Percentiles rank a stretch among this genome's conserved stretches.
Evolutionary conservation across 1,140 invertebrate species (phyloP).

Genomic region (Atta cephalotes): DNA sequence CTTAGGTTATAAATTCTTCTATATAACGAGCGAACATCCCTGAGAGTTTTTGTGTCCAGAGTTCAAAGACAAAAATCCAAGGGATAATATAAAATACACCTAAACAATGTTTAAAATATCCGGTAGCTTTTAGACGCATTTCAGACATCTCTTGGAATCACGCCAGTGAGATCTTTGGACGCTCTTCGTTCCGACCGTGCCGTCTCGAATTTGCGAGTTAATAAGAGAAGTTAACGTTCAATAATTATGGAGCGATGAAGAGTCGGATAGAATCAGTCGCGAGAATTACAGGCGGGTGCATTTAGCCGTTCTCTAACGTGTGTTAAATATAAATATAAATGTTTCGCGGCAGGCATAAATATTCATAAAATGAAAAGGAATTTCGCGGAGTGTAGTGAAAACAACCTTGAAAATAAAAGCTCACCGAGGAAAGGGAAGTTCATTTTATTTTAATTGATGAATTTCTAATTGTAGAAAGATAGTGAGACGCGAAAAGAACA

Average conservation of each 20-base stretch:
- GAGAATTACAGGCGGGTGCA: background rate
- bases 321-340: background rate
- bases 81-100: constrained; percentile 12
- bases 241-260: background rate
- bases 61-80: constrained; percentile 20
- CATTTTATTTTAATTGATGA: background rate
- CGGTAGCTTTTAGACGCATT: constrained; percentile 41
- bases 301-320: background rate
- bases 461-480: too few relatives aligned
- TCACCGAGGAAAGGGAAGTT: background rate
- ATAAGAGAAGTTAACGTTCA: background rate
- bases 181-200: background rate
- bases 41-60: background rate
- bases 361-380: background rate
- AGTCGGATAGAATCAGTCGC: background rate
- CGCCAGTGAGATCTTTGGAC: constrained; percentile 35
- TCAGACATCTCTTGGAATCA: constrained; percentile 32
- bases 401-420: constrained; percentile 8
- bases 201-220: constrained; percentile 19
- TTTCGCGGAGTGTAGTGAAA: constrained; percentile 16
- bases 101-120: constrained; percentile 49
- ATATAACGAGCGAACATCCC: background rate
- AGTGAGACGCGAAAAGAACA: too few relatives aligned
- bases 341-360: background rate
- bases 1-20: background rate